These are phyloP conservation scores for Athalia cordata DNA, from an alignment of 2,888 invertebrate genomes.

Conservation along the genomic window DNA sequence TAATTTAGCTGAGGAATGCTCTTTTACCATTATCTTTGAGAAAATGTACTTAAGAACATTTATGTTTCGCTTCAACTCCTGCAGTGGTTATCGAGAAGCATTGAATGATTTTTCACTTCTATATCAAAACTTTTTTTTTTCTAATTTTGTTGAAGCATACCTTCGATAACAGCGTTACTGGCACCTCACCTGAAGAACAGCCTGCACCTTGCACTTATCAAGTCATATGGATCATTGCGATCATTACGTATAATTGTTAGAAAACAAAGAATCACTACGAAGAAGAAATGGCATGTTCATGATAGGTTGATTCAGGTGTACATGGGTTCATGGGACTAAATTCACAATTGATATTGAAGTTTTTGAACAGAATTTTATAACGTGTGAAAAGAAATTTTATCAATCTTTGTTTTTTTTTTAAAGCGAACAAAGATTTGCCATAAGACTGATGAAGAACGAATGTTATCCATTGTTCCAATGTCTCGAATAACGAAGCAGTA, in stretches of 20 bases:
- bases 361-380: conserved; percentile 5
- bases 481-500: background rate
- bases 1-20: too few relatives aligned
- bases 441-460: conserved; percentile 36
- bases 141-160: background rate
- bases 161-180: background rate
- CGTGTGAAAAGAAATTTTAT: background rate
- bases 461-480: conserved; percentile 15
- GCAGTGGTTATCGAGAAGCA: too few relatives aligned
- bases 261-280: conserved; percentile 13
- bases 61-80: too few relatives aligned
- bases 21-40: too few relatives aligned
- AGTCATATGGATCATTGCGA: background rate
- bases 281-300: conserved; percentile 22
- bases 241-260: background rate
- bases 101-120: background rate
- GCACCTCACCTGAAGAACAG: conserved; percentile 27
- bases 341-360: conserved; percentile 31
- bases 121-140: background rate
- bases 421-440: conserved; percentile 14
- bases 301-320: conserved; percentile 18
- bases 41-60: too few relatives aligned
- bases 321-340: conserved; percentile 39
- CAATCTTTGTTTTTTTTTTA: background rate
- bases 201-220: conserved; percentile 29